Percentiles rank a stretch among this genome's conserved stretches.
Conservation (phyloP, 1,140 invertebrate genomes). For the Spodoptera litura region DNA sequence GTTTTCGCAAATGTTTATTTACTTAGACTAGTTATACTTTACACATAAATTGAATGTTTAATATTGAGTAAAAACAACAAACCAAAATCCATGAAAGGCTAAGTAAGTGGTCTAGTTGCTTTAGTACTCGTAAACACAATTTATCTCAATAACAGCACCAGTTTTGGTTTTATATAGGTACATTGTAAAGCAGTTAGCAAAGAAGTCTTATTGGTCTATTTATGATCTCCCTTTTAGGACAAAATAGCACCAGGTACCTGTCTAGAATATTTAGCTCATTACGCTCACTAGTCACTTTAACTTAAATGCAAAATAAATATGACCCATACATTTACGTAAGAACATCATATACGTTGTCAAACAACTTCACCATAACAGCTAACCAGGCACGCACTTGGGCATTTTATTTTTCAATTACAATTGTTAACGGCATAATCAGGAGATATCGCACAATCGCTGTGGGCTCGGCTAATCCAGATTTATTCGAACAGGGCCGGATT, state of each 20-base stretch:
- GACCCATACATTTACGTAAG: slow-evolving; percentile 15
- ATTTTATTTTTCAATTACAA: slow-evolving; percentile 85
- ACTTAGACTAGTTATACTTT: background rate
- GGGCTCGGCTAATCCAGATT: slow-evolving; percentile 83
- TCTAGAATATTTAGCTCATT: background rate
- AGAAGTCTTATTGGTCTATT: background rate
- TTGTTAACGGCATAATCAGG: slow-evolving; percentile 84
- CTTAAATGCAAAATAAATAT: background rate
- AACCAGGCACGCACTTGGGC: slow-evolving; percentile 57
- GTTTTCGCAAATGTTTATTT: background rate
- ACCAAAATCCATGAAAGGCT: too few species aligned
- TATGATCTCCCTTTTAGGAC: background rate
- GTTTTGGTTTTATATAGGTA: too few species aligned
- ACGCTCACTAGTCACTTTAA: background rate
- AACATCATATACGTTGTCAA: slow-evolving; percentile 39
- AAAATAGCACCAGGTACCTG: background rate
- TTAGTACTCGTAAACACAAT: too few species aligned
- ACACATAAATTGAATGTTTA: too few species aligned
- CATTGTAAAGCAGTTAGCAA: too few species aligned
- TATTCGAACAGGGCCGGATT: slow-evolving; percentile 80
- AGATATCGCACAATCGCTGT: slow-evolving; percentile 77
- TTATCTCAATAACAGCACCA: too few species aligned
- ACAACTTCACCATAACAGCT: slow-evolving; percentile 43
- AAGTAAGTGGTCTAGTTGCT: too few species aligned
- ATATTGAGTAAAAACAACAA: too few species aligned